Evolutionary conservation across 2,888 invertebrate species (phyloP).

Genomic region (Lamellibrachia columna): DNA sequence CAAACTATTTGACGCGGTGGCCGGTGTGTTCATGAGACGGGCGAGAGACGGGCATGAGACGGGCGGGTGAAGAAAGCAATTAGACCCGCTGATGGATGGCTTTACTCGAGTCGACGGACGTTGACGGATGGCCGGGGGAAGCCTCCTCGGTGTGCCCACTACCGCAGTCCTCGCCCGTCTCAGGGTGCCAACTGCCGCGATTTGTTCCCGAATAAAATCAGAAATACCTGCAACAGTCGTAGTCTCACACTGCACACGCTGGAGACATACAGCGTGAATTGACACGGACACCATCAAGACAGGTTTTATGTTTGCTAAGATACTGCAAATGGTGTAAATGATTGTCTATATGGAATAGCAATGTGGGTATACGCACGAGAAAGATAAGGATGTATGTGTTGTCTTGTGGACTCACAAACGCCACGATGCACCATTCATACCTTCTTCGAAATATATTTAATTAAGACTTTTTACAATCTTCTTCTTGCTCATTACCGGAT

Average conservation of each 20-base stretch:
- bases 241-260: background rate
- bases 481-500: background rate
- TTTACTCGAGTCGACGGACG: background rate
- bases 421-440: too few relatives aligned
- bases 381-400: background rate
- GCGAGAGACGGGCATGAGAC: background rate
- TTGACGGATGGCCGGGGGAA: background rate
- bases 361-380: background rate
- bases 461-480: background rate
- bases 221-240: background rate
- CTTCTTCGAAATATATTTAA: background rate
- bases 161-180: background rate
- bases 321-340: background rate
- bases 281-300: background rate
- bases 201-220: background rate
- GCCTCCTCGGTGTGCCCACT: background rate
- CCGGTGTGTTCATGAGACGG: background rate
- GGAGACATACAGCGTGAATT: too few relatives aligned
- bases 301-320: background rate
- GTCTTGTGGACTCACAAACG: too few relatives aligned
- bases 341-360: background rate
- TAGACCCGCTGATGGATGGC: background rate
- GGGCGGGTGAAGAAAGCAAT: background rate
- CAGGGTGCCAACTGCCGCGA: background rate
- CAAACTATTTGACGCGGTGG: background rate